Conservation (phyloP, 2,797 vertebrate species). For the Tenualosa thibaudeaui region DNA sequence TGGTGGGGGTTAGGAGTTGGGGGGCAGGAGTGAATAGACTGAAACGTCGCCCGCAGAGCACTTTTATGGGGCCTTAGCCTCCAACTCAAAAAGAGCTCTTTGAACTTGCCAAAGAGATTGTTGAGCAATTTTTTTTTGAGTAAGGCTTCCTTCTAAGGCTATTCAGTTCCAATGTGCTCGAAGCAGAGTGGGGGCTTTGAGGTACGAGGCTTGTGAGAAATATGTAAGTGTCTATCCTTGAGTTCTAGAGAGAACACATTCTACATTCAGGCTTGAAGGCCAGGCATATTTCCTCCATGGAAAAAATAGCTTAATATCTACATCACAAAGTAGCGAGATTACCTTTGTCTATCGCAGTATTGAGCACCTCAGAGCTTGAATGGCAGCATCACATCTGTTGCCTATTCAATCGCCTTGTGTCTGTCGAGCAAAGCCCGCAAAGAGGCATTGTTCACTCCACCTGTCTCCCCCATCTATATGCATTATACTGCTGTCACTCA, state of each 20-base stretch:
- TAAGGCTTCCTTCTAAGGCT: background rate
- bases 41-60: background rate
- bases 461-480: slow-evolving; percentile 5
- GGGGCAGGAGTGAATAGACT: background rate
- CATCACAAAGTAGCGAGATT: slow-evolving; percentile 1
- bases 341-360: background rate
- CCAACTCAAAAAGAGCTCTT: background rate
- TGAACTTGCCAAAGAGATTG: slow-evolving; percentile 13
- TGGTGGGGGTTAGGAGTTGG: background rate
- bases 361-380: background rate
- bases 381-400: slow-evolving; percentile 1
- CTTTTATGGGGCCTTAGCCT: background rate
- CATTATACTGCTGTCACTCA: slow-evolving; percentile 10
- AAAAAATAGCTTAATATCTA: background rate
- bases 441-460: slow-evolving; percentile 15
- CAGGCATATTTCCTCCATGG: background rate
- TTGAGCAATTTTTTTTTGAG: background rate
- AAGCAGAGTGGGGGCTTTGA: background rate
- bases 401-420: slow-evolving; percentile 2
- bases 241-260: background rate
- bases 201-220: background rate
- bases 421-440: background rate
- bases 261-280: background rate
- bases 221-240: background rate
- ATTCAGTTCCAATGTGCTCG: background rate